These are phyloP conservation scores for Hydra vulgaris DNA, from an alignment of 30 jellyfish, hydroid and myxozoan genomes.

Conservation along the genomic window DNA sequence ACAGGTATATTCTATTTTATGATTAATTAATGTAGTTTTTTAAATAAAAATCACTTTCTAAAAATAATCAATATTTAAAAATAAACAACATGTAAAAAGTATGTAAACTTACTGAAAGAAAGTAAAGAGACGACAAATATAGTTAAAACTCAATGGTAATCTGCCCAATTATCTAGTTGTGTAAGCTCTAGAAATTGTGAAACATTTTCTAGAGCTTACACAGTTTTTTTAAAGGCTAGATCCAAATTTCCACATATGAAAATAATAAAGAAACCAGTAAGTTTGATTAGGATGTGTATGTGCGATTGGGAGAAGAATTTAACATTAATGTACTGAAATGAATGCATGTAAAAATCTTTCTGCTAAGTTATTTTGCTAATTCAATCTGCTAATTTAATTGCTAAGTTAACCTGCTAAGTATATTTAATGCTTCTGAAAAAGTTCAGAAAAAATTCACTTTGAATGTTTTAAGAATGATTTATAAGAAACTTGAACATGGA, in stretches of 20 bases:
- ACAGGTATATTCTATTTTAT: too few species aligned
- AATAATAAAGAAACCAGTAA: not conserved
- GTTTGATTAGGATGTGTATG: not conserved
- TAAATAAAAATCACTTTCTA: too few species aligned
- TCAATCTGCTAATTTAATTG: too few species aligned
- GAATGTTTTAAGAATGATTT: not conserved
- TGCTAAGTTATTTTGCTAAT: not conserved
- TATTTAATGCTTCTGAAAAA: not conserved
- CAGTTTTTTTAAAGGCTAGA: not conserved
- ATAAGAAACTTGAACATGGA: not conserved
- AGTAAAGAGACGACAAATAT: not conserved
- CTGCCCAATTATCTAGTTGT: not conserved
- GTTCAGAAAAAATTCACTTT: not conserved
- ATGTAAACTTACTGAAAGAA: not conserved
- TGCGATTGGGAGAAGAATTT: not conserved
- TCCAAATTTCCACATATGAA: not conserved
- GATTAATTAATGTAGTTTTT: too few species aligned
- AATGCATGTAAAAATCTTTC: not conserved
- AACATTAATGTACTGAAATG: not conserved
- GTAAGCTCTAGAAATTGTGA: not conserved
- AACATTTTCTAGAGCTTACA: too few species aligned
- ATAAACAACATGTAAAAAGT: too few species aligned
- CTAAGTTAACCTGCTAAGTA: too few species aligned
- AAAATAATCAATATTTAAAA: too few species aligned
- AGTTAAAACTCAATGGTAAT: not conserved